Percentiles rank a stretch among this genome's conserved stretches.
These are phyloP conservation scores for Corythornis vintsioides DNA, from an alignment of 2,113 vertebrate genomes.

Conservation along the genomic window DNA sequence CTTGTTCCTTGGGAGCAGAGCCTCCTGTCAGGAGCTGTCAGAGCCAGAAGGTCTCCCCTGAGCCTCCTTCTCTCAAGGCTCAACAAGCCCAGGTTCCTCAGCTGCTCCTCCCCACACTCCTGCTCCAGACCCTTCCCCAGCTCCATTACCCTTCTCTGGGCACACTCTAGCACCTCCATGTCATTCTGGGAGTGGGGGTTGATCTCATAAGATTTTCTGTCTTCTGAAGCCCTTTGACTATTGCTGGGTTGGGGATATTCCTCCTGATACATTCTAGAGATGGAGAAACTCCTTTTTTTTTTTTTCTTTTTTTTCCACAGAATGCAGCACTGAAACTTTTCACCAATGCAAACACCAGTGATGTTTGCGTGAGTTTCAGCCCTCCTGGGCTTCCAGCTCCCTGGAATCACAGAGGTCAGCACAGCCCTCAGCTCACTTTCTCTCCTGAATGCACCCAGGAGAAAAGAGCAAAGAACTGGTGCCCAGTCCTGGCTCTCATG, in stretches of 20 bases:
- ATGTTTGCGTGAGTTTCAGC: fast-evolving
- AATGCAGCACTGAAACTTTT: background rate
- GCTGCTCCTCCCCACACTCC: too few relatives aligned
- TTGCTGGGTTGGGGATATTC: background rate
- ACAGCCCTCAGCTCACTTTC: background rate
- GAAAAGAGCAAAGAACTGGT: background rate
- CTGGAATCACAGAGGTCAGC: background rate
- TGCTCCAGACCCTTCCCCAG: too few relatives aligned
- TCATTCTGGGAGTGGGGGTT: background rate
- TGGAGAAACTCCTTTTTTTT: background rate
- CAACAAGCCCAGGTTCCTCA: too few relatives aligned
- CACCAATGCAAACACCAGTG: background rate
- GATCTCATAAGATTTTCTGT: background rate
- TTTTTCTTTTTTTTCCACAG: background rate
- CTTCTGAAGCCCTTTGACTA: background rate
- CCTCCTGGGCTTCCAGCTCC: fast-evolving
- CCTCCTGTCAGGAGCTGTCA: too few relatives aligned
- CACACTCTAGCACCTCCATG: background rate
- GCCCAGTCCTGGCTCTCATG: fast-evolving
- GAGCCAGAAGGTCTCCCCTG: too few relatives aligned
- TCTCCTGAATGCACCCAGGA: fast-evolving
- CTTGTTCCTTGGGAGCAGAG: too few relatives aligned
- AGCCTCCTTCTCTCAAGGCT: too few relatives aligned
- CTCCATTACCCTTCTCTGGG: background rate
- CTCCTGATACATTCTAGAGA: background rate